Percentiles rank a stretch among this genome's conserved stretches.
Conservation (phyloP, 2,113 vertebrate species). For the Axis porcinus region DNA sequence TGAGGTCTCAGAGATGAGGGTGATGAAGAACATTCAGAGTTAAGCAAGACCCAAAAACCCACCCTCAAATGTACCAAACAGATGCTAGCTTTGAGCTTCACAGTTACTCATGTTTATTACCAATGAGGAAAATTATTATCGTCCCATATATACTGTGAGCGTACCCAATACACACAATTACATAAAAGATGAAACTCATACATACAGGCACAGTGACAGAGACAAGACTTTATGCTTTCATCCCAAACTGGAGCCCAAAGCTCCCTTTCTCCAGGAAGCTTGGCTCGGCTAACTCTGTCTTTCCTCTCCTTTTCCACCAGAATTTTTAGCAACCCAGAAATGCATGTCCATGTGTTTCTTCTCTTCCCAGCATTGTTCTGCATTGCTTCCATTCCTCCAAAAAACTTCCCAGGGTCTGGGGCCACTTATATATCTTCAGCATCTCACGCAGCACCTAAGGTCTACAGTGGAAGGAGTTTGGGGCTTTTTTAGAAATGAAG, state of each 20-base stretch:
- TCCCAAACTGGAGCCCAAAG: not conserved
- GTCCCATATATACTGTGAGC: rapidly evolving
- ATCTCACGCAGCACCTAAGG: not conserved
- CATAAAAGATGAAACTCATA: rapidly evolving
- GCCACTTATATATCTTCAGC: not conserved
- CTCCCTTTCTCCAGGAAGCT: not conserved
- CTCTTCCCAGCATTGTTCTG: not conserved
- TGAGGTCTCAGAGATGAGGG: not conserved
- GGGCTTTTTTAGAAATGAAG: not conserved
- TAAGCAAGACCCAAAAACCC: not conserved
- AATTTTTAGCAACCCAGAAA: not conserved
- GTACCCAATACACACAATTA: rapidly evolving
- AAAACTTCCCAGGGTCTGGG: not conserved
- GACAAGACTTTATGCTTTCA: rapidly evolving
- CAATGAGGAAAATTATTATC: not conserved
- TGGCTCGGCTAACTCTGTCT: not conserved
- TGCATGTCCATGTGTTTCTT: rapidly evolving
- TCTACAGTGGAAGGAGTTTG: not conserved
- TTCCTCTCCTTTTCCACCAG: not conserved
- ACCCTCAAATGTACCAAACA: not conserved
- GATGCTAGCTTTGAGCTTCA: not conserved
- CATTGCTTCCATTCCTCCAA: not conserved
- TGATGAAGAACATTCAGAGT: not conserved
- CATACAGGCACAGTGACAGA: not conserved
- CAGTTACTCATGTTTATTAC: not conserved